Conservation (phyloP, 2,888 invertebrate genomes). For the Drosophila mimica region DNA sequence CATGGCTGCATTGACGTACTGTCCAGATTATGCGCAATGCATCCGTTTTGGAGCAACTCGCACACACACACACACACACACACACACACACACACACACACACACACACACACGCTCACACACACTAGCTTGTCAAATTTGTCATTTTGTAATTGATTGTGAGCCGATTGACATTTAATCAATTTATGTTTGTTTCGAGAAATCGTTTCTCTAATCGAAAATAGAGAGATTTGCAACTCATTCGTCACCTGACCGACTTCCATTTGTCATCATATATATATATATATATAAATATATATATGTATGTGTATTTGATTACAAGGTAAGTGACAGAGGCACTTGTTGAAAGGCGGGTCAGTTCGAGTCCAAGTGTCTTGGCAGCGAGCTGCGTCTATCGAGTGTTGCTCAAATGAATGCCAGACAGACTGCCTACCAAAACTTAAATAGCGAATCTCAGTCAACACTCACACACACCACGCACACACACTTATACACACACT, state of each 20-base stretch:
- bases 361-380: conserved; percentile 61
- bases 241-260: conserved; percentile 41
- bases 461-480: not conserved
- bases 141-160: conserved; percentile 76
- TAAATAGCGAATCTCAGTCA: conserved; percentile 58
- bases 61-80: conserved; percentile 26
- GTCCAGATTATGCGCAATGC: conserved; percentile 71
- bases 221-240: conserved; percentile 17
- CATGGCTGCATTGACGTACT: conserved; percentile 58
- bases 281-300: conserved; percentile 42
- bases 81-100: conserved; percentile 32
- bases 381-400: conserved; percentile 18
- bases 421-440: conserved; percentile 42
- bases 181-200: conserved; percentile 65
- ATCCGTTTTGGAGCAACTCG: conserved; percentile 38
- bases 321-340: conserved; percentile 52
- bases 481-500: conserved; percentile 11
- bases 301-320: conserved; percentile 52
- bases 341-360: conserved; percentile 68
- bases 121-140: conserved; percentile 64
- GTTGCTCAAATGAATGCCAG: conserved; percentile 27
- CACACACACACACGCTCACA: conserved; percentile 23
- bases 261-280: conserved; percentile 5
- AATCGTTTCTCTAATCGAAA: conserved; percentile 10
- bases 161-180: conserved; percentile 72